Evolutionary conservation across 1,140 invertebrate genomes (phyloP).

Genomic region (Drosophila kanapiae): DNA sequence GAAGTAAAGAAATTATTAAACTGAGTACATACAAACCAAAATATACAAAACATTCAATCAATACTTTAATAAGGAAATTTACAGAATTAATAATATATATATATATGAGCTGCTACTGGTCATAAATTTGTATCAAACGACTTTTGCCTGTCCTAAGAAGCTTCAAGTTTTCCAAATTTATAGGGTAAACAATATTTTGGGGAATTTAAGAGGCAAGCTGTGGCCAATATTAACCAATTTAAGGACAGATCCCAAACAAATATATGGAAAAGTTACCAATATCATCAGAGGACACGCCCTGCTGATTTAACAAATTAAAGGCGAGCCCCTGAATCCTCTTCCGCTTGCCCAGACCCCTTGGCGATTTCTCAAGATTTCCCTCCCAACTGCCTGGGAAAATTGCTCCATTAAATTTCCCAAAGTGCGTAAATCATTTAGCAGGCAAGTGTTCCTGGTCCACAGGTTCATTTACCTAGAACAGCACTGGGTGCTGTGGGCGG

Average conservation of each 20-base stretch:
- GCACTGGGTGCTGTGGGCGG: constrained; percentile 9
- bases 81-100: too few relatives aligned
- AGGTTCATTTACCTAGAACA: constrained; percentile 75
- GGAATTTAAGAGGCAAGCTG: not conserved
- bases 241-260: not conserved
- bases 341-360: not conserved
- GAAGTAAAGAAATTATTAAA: too few relatives aligned
- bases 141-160: too few relatives aligned
- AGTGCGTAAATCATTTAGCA: constrained; percentile 68
- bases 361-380: constrained; percentile 26
- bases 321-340: not conserved
- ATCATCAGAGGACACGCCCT: not conserved
- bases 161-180: not conserved
- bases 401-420: constrained; percentile 53
- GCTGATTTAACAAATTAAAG: constrained; percentile 31
- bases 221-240: too few relatives aligned
- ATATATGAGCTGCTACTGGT: not conserved
- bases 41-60: too few relatives aligned
- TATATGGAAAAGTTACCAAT: not conserved
- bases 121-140: not conserved
- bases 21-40: too few relatives aligned
- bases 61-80: too few relatives aligned
- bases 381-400: constrained; percentile 34
- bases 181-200: not conserved
- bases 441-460: constrained; percentile 71